A percentile compares a stretch with the other conserved stretches of the same genome.
These are phyloP conservation scores for Dendrocopos noguchii DNA, from an alignment of 2,113 vertebrate species.

Conservation along the genomic window DNA sequence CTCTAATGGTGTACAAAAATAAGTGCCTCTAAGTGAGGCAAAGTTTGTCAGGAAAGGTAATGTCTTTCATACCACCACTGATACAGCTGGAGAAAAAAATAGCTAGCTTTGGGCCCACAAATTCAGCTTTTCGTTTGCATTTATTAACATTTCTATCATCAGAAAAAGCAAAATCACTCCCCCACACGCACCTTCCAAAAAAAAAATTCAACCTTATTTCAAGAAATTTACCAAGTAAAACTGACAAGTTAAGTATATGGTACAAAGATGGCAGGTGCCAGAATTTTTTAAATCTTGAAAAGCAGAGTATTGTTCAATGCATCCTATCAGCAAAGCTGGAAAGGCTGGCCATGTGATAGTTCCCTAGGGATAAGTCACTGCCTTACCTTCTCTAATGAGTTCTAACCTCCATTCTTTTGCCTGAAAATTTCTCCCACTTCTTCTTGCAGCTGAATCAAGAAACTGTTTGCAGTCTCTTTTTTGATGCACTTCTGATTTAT, in stretches of 20 bases:
- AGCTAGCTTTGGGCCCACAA: background rate
- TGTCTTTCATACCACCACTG: background rate
- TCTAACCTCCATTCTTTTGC: background rate
- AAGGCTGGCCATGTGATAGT: background rate
- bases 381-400: background rate
- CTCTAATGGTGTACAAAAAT: background rate
- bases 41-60: conserved; percentile 9
- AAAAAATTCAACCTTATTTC: background rate
- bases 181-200: accelerated
- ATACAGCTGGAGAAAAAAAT: background rate
- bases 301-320: background rate
- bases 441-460: background rate
- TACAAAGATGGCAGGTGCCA: background rate
- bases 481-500: background rate
- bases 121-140: background rate
- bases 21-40: conserved; percentile 16
- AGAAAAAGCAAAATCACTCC: background rate
- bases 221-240: background rate
- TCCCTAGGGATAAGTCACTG: background rate
- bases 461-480: background rate
- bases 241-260: background rate
- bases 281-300: background rate
- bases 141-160: background rate
- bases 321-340: background rate
- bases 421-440: background rate